phyloP scores from a whole-genome alignment of 2,888 invertebrate species.

The Miltochrista miniata region DNA sequence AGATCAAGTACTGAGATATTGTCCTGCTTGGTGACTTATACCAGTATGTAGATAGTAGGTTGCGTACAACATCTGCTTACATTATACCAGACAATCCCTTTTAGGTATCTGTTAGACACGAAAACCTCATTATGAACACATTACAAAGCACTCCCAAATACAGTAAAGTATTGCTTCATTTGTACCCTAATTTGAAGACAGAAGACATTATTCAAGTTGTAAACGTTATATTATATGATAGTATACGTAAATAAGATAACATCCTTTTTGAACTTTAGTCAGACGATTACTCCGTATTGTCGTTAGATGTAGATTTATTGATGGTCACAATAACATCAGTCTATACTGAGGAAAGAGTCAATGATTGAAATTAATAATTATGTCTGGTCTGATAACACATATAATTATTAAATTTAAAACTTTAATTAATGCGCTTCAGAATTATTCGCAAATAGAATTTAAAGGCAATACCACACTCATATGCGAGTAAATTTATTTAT shows the following conservation, averaged over 20 bases:
- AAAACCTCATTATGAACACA: slow-evolving; percentile 27
- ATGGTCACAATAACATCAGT: slow-evolving; percentile 24
- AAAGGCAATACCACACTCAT: background rate
- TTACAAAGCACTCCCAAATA: slow-evolving; percentile 21
- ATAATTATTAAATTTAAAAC: background rate
- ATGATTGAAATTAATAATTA: background rate
- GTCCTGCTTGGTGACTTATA: slow-evolving; percentile 1
- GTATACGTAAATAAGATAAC: slow-evolving; percentile 18
- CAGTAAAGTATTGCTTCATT: slow-evolving; percentile 21
- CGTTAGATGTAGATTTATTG: slow-evolving; percentile 33
- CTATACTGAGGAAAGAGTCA: background rate
- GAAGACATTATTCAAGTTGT: slow-evolving; percentile 6
- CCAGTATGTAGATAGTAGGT: background rate
- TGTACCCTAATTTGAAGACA: slow-evolving; percentile 21
- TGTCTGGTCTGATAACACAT: background rate
- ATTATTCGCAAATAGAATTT: background rate
- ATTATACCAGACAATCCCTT: slow-evolving; percentile 11
- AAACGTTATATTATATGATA: slow-evolving; percentile 3
- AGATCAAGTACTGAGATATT: background rate
- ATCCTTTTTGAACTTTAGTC: slow-evolving; percentile 47
- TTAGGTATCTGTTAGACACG: slow-evolving; percentile 23
- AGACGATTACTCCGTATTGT: slow-evolving; percentile 30
- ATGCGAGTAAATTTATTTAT: background rate
- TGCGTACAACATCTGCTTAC: slow-evolving; percentile 9
- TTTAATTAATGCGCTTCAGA: background rate